Base-by-base conservation (phyloP, 1,140 invertebrate species). In the Acromyrmex echinatior region DNA sequence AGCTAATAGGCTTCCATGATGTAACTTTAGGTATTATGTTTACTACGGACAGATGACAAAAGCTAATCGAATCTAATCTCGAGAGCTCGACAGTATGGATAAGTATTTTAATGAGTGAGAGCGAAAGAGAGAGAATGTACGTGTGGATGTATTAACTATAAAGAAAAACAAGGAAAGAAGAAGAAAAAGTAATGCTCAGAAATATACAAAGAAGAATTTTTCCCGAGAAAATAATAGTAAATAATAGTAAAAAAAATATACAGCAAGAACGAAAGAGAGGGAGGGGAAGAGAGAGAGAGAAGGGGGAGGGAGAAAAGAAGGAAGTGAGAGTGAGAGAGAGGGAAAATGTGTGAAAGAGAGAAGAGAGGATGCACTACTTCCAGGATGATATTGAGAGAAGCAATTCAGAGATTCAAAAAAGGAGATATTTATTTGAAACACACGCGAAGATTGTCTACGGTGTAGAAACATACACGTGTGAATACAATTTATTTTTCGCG, bases 1-100 rank as follows among this genome's bases (percentile, higher is more conserved):
- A 95, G 94, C 93, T 94, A 92, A 94, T 94, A 95, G 94, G 94
- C 95, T 95, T 95, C 95, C 95, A 95, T 92, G 94, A 93, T 94
- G 28, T 94, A 91, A 94, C 91, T 95, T 95, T 93, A 94, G 93
- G 90, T 94, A 94, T 93, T 95, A 93, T 92, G 92, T 93, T 93
- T 93, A 92, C 85, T 92, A 93, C 90, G 90, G 68, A 82, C 87
- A 91, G 78, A 93, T 86, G 90, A 91, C 87, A 89, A 91, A 71
- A 94, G 87, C 90, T 92, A 86, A 92, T 91, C 85, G 93, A 81
- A 70, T 35, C n/a, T 70, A 28, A 81, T 73, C 65, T 70, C 25
- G 70, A 84, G 70, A 74, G 71, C 92, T 93, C 93, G 92, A 93
- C 91, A 93, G 92, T 94, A 93, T 95, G 94, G 93, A 95, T 94